phyloP scores from a whole-genome alignment of 1,140 invertebrate species.

The Tetramorium simillimum region DNA sequence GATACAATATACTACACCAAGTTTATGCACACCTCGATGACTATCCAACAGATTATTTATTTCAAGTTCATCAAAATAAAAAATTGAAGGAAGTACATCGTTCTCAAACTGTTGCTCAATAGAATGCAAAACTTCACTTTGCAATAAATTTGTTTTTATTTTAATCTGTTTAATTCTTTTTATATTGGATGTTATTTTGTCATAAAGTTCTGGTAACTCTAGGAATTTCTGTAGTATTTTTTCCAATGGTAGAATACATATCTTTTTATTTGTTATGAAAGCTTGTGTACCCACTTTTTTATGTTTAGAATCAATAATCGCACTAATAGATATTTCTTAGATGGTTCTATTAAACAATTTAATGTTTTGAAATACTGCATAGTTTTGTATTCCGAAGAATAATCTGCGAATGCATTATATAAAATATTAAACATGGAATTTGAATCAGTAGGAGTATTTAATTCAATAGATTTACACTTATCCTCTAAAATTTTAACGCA shows the following conservation, averaged over 20 bases:
- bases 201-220: constrained; percentile 11
- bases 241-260: not conserved
- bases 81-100: not conserved
- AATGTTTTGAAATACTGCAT: too few relatives aligned
- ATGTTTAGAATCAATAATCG: too few relatives aligned
- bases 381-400: too few relatives aligned
- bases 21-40: not conserved
- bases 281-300: too few relatives aligned
- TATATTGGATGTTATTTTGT: constrained; percentile 11
- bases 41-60: not conserved
- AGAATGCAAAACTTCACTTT: not conserved
- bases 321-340: too few relatives aligned
- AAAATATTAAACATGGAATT: too few relatives aligned
- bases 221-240: constrained; percentile 4
- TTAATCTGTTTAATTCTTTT: not conserved
- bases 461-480: too few relatives aligned
- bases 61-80: not conserved
- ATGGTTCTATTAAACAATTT: too few relatives aligned
- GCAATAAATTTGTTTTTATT: not conserved
- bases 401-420: too few relatives aligned
- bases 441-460: too few relatives aligned
- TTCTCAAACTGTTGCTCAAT: not conserved
- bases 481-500: too few relatives aligned
- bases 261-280: not conserved
- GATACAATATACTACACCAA: not conserved